A percentile compares a stretch with the other conserved stretches of the same genome.
Conservation (phyloP, 2,888 invertebrate genomes). For the Sinhomidia bicolor region DNA sequence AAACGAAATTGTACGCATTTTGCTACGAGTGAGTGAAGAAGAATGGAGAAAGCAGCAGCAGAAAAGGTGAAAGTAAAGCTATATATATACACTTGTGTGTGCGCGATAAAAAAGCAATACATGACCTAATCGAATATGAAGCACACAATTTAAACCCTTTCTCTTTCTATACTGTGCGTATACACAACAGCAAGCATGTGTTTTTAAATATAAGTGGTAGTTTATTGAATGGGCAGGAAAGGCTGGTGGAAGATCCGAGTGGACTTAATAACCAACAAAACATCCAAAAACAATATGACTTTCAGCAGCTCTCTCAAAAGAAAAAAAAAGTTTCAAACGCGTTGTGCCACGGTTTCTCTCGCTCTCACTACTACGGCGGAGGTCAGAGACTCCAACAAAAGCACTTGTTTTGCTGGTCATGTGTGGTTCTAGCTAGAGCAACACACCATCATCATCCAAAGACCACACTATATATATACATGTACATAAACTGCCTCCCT, state of each 20-base stretch:
- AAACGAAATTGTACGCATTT: background rate
- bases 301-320: background rate
- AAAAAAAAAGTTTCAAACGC: slow-evolving; percentile 5
- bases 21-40: background rate
- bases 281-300: background rate
- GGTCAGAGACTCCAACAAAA: slow-evolving; percentile 32
- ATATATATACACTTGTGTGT: no score
- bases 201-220: no score
- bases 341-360: no score
- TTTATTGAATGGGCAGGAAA: no score
- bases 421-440: background rate
- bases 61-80: background rate
- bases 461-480: no score
- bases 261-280: background rate
- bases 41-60: no score
- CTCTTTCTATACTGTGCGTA: no score
- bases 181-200: no score
- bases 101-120: slow-evolving; percentile 40
- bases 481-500: no score
- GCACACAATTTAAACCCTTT: slow-evolving; percentile 15
- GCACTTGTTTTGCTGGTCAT: slow-evolving; percentile 30
- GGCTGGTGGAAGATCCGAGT: background rate
- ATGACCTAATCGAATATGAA: slow-evolving; percentile 34
- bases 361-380: no score
- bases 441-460: background rate